A percentile compares a stretch with the other conserved stretches of the same genome.
phyloP scores from a whole-genome alignment of 2,888 invertebrate genomes.

The Lepidocyrtoides sp. region DNA sequence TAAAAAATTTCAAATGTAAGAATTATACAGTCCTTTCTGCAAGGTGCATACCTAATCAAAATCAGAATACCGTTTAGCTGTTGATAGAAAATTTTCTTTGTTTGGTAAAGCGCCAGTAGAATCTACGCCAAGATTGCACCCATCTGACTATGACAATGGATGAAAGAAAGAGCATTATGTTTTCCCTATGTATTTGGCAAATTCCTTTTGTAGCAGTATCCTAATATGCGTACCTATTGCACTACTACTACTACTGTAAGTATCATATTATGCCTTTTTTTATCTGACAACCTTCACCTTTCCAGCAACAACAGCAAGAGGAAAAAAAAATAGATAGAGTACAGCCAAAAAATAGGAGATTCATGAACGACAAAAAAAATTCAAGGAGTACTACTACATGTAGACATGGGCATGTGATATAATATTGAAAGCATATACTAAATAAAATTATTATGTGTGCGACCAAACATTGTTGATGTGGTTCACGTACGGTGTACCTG shows the following conservation, averaged over 20 bases:
- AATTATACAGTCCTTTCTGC: no score
- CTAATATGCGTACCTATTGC: neutral
- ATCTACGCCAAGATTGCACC: conserved; percentile 31
- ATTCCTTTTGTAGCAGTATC: neutral
- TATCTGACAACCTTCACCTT: conserved; percentile 59
- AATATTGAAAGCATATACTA: neutral
- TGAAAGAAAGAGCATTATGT: neutral
- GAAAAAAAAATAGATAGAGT: neutral
- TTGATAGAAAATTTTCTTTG: neutral
- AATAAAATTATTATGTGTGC: conserved; percentile 1
- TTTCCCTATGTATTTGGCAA: neutral
- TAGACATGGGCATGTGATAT: neutral
- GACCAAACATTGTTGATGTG: conserved; percentile 46
- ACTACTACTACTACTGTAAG: neutral
- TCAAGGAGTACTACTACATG: no score
- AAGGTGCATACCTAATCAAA: no score
- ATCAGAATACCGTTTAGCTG: no score
- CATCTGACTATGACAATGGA: neutral
- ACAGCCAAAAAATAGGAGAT: neutral
- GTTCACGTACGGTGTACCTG: conserved; percentile 56
- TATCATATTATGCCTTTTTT: neutral
- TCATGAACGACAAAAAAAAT: conserved; percentile 32
- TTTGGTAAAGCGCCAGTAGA: neutral
- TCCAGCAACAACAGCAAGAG: conserved; percentile 16
- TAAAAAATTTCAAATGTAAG: no score